Conservation (phyloP, 1,140 invertebrate species). For the Radopholus similis region DNA sequence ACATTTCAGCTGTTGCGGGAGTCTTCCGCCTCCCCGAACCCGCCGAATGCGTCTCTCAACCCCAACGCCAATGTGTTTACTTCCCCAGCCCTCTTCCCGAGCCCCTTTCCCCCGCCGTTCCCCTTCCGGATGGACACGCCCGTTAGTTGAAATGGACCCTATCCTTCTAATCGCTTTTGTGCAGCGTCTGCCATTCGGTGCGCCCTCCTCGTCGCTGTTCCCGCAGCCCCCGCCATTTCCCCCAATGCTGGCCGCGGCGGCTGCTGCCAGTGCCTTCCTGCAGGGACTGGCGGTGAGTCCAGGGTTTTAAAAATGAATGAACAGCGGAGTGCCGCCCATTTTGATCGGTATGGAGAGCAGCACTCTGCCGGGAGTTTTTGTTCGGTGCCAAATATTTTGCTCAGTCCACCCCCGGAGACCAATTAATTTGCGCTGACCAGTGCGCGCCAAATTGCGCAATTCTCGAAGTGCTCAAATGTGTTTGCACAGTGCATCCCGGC, state of each 20-base stretch:
- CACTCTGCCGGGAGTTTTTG: neutral
- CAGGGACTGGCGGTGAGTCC: constrained; percentile 12
- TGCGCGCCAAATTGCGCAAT: neutral
- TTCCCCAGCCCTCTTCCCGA: neutral
- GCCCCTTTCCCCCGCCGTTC: neutral
- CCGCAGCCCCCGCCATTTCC: neutral
- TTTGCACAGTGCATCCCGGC: no score
- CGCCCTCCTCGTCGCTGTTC: neutral
- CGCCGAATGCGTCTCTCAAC: neutral
- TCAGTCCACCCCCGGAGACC: no score
- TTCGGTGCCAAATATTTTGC: neutral
- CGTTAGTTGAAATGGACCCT: neutral
- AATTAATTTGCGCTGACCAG: neutral
- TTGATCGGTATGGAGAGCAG: neutral
- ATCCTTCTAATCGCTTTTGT: neutral
- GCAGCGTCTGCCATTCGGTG: neutral
- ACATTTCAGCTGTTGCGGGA: neutral
- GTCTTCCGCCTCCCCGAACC: neutral
- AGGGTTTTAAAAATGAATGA: no score
- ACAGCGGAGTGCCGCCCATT: no score
- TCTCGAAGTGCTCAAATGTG: no score
- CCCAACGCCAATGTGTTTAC: neutral
- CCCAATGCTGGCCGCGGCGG: neutral
- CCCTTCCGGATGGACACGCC: neutral
- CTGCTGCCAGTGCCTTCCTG: constrained; percentile 5